Evolutionary conservation across 2,888 invertebrate species (phyloP).

Genomic region (Ariolimax columbianus): DNA sequence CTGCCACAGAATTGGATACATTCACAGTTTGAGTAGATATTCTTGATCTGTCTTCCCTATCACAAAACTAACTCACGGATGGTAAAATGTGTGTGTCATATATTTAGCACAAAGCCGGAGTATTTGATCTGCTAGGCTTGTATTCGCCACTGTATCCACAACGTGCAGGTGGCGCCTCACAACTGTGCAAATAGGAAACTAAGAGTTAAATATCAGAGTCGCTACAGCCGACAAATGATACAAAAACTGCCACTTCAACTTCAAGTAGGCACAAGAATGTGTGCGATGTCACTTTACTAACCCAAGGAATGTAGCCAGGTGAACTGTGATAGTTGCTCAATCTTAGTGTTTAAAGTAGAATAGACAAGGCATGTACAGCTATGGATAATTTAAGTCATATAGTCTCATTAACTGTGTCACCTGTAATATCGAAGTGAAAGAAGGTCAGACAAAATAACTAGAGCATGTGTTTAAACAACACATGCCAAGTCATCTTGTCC

Average conservation of each 20-base stretch:
- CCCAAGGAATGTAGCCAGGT: not conserved
- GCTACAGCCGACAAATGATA: not conserved
- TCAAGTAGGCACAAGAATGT: not conserved
- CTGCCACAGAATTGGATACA: not conserved
- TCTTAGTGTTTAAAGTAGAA: too few relatives aligned
- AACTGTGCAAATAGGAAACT: not conserved
- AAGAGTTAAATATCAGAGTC: conserved; percentile 2
- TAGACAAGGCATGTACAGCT: too few relatives aligned
- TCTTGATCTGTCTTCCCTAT: not conserved
- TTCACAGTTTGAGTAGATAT: not conserved
- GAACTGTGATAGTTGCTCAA: too few relatives aligned
- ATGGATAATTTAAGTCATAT: too few relatives aligned
- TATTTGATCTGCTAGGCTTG: not conserved
- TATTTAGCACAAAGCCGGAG: not conserved
- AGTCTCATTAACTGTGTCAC: not conserved
- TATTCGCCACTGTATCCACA: not conserved
- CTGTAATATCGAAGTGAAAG: not conserved
- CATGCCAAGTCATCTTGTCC: too few relatives aligned
- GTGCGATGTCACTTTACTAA: not conserved
- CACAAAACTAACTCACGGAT: not conserved
- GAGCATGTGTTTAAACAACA: too few relatives aligned
- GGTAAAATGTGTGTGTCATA: conserved; percentile 2
- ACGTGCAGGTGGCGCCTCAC: conserved; percentile 1
- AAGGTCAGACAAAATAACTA: too few relatives aligned
- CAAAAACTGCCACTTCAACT: not conserved